Evolutionary conservation across 2,888 invertebrate genomes (phyloP).

Genomic region (Netelia inedita): DNA sequence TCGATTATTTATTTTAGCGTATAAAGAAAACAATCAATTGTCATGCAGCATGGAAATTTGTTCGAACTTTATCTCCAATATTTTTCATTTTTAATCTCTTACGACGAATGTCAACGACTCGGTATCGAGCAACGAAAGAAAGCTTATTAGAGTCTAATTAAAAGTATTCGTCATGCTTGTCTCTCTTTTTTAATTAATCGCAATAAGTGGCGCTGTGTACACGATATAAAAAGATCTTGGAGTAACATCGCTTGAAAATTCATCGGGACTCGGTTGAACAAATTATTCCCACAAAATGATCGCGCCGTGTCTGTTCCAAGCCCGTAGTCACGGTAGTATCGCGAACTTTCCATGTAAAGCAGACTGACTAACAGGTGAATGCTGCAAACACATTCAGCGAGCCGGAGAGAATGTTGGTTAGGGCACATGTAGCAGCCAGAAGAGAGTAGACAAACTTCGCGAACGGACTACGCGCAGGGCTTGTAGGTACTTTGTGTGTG

Average conservation of each 20-base stretch:
- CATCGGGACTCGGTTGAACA: slow-evolving; percentile 18
- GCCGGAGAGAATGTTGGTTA: not conserved
- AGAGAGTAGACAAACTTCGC: slow-evolving; percentile 28
- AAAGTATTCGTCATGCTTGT: not conserved
- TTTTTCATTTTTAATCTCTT: not conserved
- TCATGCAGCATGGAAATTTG: not conserved
- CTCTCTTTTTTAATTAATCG: not conserved
- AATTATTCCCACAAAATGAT: slow-evolving; percentile 50
- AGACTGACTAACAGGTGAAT: slow-evolving; percentile 4
- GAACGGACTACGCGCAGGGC: not conserved
- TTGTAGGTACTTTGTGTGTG: slow-evolving; percentile 33
- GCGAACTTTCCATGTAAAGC: slow-evolving; percentile 24
- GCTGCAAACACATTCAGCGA: slow-evolving; percentile 14
- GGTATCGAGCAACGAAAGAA: not conserved
- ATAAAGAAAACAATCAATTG: too few species aligned
- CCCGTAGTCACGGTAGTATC: not conserved
- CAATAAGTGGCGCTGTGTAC: not conserved
- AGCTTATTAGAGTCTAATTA: not conserved
- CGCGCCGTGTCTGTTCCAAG: slow-evolving; percentile 9
- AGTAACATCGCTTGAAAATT: slow-evolving; percentile 31
- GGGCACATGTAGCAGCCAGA: not conserved
- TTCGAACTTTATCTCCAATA: not conserved
- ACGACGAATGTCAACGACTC: not conserved
- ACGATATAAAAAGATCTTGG: slow-evolving; percentile 20
- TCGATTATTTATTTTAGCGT: too few species aligned